phyloP scores from a whole-genome alignment of 1,140 invertebrate species.

The Drosophila kepulauana region DNA sequence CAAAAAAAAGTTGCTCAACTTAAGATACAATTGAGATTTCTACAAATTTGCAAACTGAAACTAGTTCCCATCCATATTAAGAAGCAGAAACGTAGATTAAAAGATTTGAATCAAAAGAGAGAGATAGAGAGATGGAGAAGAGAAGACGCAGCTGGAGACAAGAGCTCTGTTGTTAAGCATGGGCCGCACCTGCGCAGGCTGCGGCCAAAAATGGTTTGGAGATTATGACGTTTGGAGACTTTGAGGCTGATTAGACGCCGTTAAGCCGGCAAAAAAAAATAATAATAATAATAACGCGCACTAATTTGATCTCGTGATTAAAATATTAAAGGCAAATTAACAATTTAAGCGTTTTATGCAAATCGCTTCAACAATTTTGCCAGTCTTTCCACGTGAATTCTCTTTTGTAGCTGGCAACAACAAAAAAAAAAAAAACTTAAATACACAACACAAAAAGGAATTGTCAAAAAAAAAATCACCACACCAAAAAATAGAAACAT shows the following conservation, averaged over 20 bases:
- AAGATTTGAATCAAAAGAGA: background rate
- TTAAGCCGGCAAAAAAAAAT: conserved; percentile 13
- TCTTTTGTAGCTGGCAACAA: conserved; percentile 10
- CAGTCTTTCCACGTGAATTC: background rate
- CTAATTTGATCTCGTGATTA: conserved; percentile 39
- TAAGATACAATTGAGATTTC: conserved; percentile 28
- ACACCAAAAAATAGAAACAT: conserved; percentile 44
- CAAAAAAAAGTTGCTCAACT: conserved; percentile 32
- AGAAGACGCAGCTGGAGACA: conserved; percentile 7
- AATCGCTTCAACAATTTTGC: conserved; percentile 2
- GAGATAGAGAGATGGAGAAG: too few species aligned
- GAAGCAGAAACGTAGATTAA: conserved; percentile 6
- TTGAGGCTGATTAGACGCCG: background rate
- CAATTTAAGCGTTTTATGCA: conserved; percentile 28
- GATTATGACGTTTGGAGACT: background rate
- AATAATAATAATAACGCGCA: background rate
- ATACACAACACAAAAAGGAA: conserved; percentile 31
- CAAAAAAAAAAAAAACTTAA: conserved; percentile 17
- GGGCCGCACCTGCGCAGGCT: conserved; percentile 16
- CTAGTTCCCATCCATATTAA: conserved; percentile 7
- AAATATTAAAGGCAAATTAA: conserved; percentile 13
- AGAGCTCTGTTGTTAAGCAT: conserved; percentile 8
- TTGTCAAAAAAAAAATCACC: conserved; percentile 41
- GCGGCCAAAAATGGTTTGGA: background rate
- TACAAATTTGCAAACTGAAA: conserved; percentile 30